These are phyloP conservation scores for Orius insidiosus DNA, from an alignment of 1,140 invertebrate genomes.

Conservation along the genomic window DNA sequence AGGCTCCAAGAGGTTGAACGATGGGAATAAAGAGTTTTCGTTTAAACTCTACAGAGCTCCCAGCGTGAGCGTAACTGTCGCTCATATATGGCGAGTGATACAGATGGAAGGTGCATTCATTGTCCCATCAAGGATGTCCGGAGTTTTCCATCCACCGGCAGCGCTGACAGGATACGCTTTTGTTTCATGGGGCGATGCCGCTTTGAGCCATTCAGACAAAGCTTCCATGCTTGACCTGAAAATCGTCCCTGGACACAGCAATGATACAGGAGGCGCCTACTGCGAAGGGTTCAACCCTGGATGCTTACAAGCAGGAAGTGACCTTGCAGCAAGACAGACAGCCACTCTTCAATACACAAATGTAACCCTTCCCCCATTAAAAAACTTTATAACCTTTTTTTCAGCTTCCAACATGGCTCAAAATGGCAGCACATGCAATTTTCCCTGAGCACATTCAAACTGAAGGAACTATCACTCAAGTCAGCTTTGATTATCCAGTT, in stretches of 20 bases:
- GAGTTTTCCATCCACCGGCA: slow-evolving; percentile 19
- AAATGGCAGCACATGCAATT: slow-evolving; percentile 21
- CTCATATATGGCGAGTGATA: slow-evolving; percentile 21
- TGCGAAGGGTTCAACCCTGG: slow-evolving; percentile 17
- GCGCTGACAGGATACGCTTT: slow-evolving; percentile 21
- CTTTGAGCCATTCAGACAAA: slow-evolving; percentile 14
- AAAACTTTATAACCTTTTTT: slow-evolving; percentile 3
- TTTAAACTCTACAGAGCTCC: slow-evolving; percentile 21
- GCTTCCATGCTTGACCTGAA: slow-evolving; percentile 19
- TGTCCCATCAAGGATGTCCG: slow-evolving; percentile 20
- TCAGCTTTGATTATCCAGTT: slow-evolving; percentile 16
- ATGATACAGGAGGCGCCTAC: slow-evolving; percentile 14
- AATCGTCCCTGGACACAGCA: slow-evolving; percentile 16
- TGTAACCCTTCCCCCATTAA: slow-evolving; percentile 15
- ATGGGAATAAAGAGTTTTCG: slow-evolving; percentile 20
- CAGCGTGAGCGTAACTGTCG: slow-evolving; percentile 16
- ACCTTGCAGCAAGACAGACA: slow-evolving; percentile 21
- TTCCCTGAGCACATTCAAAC: slow-evolving; percentile 22
- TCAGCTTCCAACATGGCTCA: slow-evolving; percentile 23
- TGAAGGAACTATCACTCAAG: slow-evolving; percentile 19
- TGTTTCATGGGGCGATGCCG: slow-evolving; percentile 21
- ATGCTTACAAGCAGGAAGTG: slow-evolving; percentile 21
- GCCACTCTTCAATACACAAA: slow-evolving; percentile 20
- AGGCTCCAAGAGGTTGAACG: slow-evolving; percentile 13
- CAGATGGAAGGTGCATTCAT: slow-evolving; percentile 22